A percentile compares a stretch with the other conserved stretches of the same genome.
phyloP scores from a whole-genome alignment of 2,888 invertebrate species.

The Mallateleia sp. region DNA sequence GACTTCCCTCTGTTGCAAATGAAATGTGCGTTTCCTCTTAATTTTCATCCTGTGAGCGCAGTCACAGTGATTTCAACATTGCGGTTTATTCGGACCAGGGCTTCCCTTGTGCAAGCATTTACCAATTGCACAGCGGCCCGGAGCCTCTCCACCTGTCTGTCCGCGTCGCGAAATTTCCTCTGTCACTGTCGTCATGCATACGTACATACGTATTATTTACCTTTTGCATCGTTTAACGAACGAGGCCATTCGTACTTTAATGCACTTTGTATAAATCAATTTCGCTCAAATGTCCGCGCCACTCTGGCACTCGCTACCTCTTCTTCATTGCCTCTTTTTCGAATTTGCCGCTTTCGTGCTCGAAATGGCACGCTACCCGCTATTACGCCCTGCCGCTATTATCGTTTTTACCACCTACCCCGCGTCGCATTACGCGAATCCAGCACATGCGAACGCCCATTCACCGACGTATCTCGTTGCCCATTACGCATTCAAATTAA shows the following conservation, averaged over 20 bases:
- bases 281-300: conserved; percentile 73
- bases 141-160: conserved; percentile 38
- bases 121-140: conserved; percentile 74
- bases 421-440: conserved; percentile 49
- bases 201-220: conserved; percentile 62
- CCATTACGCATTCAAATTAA: conserved; percentile 80
- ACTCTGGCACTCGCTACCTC: conserved; percentile 42
- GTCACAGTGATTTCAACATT: conserved; percentile 79
- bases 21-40: conserved; percentile 75
- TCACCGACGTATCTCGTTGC: conserved; percentile 52
- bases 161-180: conserved; percentile 51
- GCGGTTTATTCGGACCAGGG: conserved; percentile 79
- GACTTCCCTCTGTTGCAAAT: conserved; percentile 54
- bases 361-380: conserved; percentile 29
- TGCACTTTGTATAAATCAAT: conserved; percentile 82
- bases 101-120: conserved; percentile 75
- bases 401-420: conserved; percentile 51
- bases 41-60: conserved; percentile 75
- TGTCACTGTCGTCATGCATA: conserved; percentile 22
- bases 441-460: conserved; percentile 46
- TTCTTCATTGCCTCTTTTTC: conserved; percentile 58
- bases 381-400: conserved; percentile 45
- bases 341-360: conserved; percentile 37
- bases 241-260: conserved; percentile 81
- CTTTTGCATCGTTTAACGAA: conserved; percentile 80